Conservation (phyloP, 2,797 vertebrate species). For the Lithobates pipiens region DNA sequence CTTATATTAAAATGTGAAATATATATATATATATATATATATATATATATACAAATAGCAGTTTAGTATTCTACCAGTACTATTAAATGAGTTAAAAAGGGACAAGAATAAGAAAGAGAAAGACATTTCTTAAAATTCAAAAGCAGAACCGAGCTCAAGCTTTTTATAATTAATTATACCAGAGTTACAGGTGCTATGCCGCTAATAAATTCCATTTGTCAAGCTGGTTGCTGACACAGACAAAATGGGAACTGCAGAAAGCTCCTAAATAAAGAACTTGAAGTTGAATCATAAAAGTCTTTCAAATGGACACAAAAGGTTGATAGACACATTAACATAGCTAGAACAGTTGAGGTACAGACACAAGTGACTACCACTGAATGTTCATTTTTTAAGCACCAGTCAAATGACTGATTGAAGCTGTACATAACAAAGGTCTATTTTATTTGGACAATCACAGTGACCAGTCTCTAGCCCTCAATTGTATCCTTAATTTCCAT, state of each 20-base stretch:
- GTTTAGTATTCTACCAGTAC: too few relatives aligned
- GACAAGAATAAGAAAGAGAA: too few relatives aligned
- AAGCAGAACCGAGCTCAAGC: constrained; percentile 26
- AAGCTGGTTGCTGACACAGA: constrained; percentile 46
- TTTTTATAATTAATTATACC: constrained; percentile 53
- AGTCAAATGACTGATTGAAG: constrained; percentile 25
- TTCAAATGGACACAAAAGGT: constrained; percentile 55
- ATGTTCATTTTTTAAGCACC: constrained; percentile 34
- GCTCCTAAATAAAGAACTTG: constrained; percentile 51
- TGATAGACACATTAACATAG: constrained; percentile 55
- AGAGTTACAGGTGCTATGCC: constrained; percentile 53
- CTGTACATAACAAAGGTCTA: neutral
- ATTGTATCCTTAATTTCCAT: too few relatives aligned
- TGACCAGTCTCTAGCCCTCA: too few relatives aligned
- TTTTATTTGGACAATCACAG: neutral
- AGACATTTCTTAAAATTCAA: constrained; percentile 21
- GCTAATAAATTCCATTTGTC: constrained; percentile 58
- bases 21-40: too few relatives aligned
- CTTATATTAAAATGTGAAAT: too few relatives aligned
- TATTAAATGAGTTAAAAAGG: too few relatives aligned
- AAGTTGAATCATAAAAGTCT: constrained; percentile 52
- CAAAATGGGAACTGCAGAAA: constrained; percentile 44
- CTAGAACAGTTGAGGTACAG: constrained; percentile 13
- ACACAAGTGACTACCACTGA: constrained; percentile 42
- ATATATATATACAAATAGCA: too few relatives aligned